Base-by-base conservation (phyloP, 1,140 invertebrate species). In the Heliconius nattereri region DNA sequence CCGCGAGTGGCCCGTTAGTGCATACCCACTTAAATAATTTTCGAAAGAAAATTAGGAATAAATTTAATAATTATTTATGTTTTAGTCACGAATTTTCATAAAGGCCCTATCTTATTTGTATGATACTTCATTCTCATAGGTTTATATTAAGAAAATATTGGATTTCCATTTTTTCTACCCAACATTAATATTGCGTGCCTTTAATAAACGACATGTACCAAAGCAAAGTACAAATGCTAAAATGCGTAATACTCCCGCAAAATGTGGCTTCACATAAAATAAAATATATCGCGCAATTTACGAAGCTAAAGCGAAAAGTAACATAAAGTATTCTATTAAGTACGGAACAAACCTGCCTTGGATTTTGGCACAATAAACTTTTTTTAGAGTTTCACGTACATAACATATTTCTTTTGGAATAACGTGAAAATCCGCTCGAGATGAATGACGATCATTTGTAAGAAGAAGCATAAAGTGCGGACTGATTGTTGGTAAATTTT, bases 381-480 rank as follows among this genome's bases (percentile, higher is more conserved):
- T 79, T 76, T 83, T 80, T 78, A 76, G 71, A 74, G 32, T 71
- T 45, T 73, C 78, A 79, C 77, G 80, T 85, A 80, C 78, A 80
- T 82, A 73, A 83, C 80, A 82, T 85, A 81, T 83, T 79, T 73
- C 83, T 75, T 81, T 79, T 73, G 75, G 79, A 82, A 84, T 84
- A 85, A 79, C 80, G 75, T 54, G 75, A 71, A 81, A 77, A 82
- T 83, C 78, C 75, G 73, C 74, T 81, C 71, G 32, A 82, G 84
- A 85, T 81, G 83, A 85, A 86, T 85, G 85, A 77, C 73, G 71
- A 78, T 81, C 72, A 85, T 86, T 86, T 86, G 83, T 81, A 79
- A 78, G 70, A 75, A 80, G 72, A 54, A 77, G 75, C 81, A 81
- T 78, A 84, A 81, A 85, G 82, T 86, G 84, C 73, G 49, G 77